A percentile compares a stretch with the other conserved stretches of the same genome.
Conservation (phyloP, 2,113 vertebrate genomes). For the Eulacestoma nigropectus region DNA sequence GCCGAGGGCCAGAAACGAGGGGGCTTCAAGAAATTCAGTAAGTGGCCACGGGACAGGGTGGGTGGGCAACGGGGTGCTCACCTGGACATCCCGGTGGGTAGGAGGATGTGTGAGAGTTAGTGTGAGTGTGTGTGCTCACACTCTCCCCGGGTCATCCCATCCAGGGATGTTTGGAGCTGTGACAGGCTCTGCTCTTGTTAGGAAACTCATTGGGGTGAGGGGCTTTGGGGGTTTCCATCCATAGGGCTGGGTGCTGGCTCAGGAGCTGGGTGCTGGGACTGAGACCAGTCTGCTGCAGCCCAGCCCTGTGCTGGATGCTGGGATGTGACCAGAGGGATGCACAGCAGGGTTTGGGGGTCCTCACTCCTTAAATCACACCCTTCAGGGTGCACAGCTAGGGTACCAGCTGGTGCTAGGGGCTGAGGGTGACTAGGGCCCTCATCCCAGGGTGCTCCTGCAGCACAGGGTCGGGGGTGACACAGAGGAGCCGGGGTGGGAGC, state of each 20-base stretch:
- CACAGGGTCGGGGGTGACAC: neutral
- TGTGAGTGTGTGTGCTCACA: neutral
- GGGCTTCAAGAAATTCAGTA: constrained; percentile 73
- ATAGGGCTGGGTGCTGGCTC: neutral
- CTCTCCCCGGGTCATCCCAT: fast-evolving
- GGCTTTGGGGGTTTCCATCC: neutral
- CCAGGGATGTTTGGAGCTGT: neutral
- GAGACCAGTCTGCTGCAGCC: neutral
- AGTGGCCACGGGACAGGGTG: neutral
- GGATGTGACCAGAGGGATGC: neutral
- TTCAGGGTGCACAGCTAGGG: neutral
- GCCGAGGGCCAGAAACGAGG: constrained; percentile 64
- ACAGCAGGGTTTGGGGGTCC: neutral
- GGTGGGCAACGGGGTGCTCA: neutral
- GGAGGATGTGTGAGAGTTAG: too few species aligned
- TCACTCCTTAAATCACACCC: neutral
- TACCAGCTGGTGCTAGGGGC: neutral
- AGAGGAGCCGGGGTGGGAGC: neutral
- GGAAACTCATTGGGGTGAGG: neutral
- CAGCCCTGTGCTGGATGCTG: neutral
- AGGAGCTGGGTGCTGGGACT: neutral
- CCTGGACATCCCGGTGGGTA: neutral
- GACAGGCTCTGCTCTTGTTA: neutral
- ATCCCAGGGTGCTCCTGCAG: neutral
- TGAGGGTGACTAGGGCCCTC: neutral